Base-by-base conservation (phyloP, 2,113 vertebrate species). In the Sinocyclocheilus maitianheensis region DNA sequence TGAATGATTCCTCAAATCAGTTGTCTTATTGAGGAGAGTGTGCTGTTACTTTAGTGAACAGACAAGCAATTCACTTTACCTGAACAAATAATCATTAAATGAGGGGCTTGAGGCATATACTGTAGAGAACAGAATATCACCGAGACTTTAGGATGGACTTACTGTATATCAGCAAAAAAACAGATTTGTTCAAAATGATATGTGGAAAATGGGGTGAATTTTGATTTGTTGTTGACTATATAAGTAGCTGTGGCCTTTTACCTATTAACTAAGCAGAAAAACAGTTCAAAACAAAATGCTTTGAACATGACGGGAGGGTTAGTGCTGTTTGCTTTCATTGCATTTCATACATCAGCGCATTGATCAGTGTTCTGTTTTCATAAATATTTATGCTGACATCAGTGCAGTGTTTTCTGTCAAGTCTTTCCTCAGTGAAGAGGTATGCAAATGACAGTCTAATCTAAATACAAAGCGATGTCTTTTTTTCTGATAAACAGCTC, bases 301-400 rank as follows among this genome's bases (percentile, higher is more conserved):
- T 24, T 63, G 34, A 80, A 63, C 37, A 43, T n/a, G 18, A 62
- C 37, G 0, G 69, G 34, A 62, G 34, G 10, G 12, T 43, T n/a
- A 16, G 51, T 3, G 34, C 51, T 43, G 30, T 81, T 26, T 43
- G 60, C 60, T 37, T 24, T 65, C 14, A 2, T 20, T 72, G 34
- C 22, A 26, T 40, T 58, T 20, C 4, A 40, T 76, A 24, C 13
- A 76, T 76, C 22, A 4, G 22, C 26, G 26, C 76, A 30, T 78
- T 51, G 62, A 65, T 80, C 58, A 69, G 62, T 81, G 62, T 51
- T 51, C 62, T 48, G 40, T 11, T 67, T 81, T 69, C 37, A 80
- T 80, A 80, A 80, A 80, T 80, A 63, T 80, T 80, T 80, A 80
- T 80, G 34, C 77, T 14, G 20, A 43, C 22, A 43, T 14, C 77